Base-by-base conservation (phyloP, 2,888 invertebrate species). In the Athrips mouffetella region DNA sequence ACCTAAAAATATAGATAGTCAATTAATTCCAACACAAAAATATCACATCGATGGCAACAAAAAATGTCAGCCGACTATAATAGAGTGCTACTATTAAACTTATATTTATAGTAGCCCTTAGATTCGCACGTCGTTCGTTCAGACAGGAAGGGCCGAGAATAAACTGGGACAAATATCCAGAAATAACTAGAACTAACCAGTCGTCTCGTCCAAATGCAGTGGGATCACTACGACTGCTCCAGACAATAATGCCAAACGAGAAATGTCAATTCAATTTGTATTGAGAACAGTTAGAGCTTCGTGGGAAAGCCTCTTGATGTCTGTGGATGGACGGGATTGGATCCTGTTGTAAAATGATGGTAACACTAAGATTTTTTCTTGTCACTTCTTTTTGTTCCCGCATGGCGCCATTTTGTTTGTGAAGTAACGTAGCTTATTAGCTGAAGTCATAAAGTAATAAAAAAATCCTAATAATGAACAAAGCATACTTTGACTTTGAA, bases 111-210 rank as follows among this genome's bases (percentile, higher is more conserved):
- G 64, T 64, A 67, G 80, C 79, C 83, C 83, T 86, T 84, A 81
- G 76, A 87, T 87, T 87, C 76, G 85, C 86, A 85, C 79, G 78
- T 74, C 76, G 75, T 70, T 65, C 67, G 71, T n/a, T 57, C 70
- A 70, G 79, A 81, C 82, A 81, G 84, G 83, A 85, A 83, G 73
- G 76, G 77, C 79, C 78, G 57, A 76, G 78, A 85, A 86, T 85
- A 86, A 79, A 82, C 76, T 75, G 78, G 76, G 76, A 82, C 83
- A 79, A 83, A 79, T 80, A 77, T 80, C 80, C 80, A 66, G 67
- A 82, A 85, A 87, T 85, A 86, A 80, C 64, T 2, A 65, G 61
- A n/a, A 59, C 70, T 66, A 67, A 70, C 71, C 65, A 69, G 68
- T 66, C 66, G 18, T 6, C 37, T 27, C n/a, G 2, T n/a, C n/a